Conservation (phyloP, 2,113 vertebrate genomes). For the Aplodontia rufa region DNA sequence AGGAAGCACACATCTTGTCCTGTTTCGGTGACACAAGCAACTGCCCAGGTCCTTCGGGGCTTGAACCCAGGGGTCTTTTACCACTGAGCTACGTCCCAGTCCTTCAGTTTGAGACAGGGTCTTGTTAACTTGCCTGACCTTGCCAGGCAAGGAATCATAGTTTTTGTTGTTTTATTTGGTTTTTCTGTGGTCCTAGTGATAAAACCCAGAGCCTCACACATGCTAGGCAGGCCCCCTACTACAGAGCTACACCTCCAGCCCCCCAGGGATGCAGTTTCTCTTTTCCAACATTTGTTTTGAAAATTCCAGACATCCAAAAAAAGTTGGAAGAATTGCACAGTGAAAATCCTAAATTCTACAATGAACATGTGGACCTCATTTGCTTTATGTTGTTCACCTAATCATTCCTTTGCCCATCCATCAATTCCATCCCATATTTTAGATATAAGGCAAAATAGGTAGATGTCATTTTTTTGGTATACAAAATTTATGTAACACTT, state of each 20-base stretch:
- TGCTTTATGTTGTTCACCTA: background rate
- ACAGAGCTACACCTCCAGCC: background rate
- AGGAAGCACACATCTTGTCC: background rate
- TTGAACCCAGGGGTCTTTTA: background rate
- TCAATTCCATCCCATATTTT: no score
- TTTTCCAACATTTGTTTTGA: no score
- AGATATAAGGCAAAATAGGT: no score
- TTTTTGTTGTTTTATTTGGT: background rate
- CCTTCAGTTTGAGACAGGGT: no score
- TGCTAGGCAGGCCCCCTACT: background rate
- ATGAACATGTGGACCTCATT: background rate
- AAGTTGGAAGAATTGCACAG: background rate
- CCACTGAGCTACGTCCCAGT: background rate
- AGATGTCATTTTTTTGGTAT: no score
- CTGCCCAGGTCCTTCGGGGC: background rate
- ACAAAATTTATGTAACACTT: no score
- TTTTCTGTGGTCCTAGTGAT: background rate
- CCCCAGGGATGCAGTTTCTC: no score
- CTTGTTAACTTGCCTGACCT: no score
- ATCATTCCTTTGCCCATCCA: no score
- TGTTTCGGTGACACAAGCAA: background rate
- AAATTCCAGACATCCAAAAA: no score
- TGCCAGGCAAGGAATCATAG: no score
- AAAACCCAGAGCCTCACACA: background rate
- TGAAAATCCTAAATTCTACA: background rate